Conservation (phyloP, 2,113 vertebrate genomes). For the Paramisgurnus dabryanus region DNA sequence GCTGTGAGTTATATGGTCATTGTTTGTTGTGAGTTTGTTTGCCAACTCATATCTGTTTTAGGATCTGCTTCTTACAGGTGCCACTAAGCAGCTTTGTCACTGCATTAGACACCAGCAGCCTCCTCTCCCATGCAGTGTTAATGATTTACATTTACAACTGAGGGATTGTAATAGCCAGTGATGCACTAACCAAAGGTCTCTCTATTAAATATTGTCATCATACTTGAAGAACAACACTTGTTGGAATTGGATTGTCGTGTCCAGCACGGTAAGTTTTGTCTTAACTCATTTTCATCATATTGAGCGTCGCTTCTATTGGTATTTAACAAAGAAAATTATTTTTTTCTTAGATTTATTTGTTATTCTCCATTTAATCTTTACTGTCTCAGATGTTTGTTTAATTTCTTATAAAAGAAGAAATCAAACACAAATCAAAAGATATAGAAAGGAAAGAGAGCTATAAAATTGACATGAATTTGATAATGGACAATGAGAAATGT, state of each 20-base stretch:
- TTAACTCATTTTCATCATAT: not conserved
- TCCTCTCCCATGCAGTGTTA: conserved; percentile 55
- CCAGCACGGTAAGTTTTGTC: conserved; percentile 59
- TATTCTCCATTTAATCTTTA: no score
- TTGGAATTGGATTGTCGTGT: conserved; percentile 11
- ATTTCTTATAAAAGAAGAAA: not conserved
- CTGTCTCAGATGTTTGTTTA: not conserved
- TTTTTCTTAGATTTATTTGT: not conserved
- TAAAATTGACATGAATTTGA: not conserved
- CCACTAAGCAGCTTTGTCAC: conserved; percentile 30
- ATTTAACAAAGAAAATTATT: not conserved
- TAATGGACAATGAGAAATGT: not conserved
- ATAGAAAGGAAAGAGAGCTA: not conserved
- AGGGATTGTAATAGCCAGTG: conserved; percentile 45
- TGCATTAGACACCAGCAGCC: not conserved
- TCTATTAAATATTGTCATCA: conserved; percentile 23
- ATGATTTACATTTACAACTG: conserved; percentile 76
- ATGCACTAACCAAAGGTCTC: conserved; percentile 72
- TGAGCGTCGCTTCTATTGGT: not conserved
- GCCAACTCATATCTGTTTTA: conserved; percentile 13
- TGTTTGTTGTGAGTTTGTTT: conserved; percentile 23
- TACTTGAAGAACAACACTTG: conserved; percentile 46
- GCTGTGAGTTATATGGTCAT: not conserved
- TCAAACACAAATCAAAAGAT: not conserved
- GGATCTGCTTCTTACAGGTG: not conserved